Evolutionary conservation across 2,113 vertebrate genomes (phyloP).

Genomic region (Acrocephalus arundinaceus): DNA sequence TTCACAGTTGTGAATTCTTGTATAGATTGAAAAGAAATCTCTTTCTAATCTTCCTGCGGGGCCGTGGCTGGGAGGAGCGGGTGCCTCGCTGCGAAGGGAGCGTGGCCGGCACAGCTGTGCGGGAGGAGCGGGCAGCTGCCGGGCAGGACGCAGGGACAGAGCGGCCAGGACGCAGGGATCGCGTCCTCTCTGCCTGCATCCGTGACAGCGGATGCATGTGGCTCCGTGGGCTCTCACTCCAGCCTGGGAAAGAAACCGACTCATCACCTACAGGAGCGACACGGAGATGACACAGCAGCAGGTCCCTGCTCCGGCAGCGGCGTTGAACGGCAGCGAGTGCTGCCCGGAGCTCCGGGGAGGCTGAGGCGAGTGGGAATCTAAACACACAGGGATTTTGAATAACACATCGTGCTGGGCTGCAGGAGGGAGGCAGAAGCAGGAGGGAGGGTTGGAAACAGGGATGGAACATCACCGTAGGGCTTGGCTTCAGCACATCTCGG

Average conservation of each 20-base stretch:
- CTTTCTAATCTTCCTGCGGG: neutral
- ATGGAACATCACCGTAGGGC: rapidly evolving
- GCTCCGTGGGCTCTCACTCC: neutral
- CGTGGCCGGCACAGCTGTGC: neutral
- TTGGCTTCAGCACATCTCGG: neutral
- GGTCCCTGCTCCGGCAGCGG: neutral
- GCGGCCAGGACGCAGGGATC: neutral
- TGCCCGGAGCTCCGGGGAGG: neutral
- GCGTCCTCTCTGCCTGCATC: neutral
- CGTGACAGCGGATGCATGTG: rapidly evolving
- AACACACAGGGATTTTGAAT: rapidly evolving
- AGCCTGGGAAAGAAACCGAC: neutral
- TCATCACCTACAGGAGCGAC: neutral
- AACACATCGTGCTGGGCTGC: neutral
- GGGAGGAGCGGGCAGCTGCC: neutral
- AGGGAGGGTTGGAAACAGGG: neutral
- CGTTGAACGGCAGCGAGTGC: neutral
- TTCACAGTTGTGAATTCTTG: constrained; percentile 60
- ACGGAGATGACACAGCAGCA: neutral
- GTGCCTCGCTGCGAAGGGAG: neutral
- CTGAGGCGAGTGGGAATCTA: neutral
- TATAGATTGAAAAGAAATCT: constrained; percentile 30
- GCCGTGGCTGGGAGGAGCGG: neutral
- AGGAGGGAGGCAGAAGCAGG: neutral
- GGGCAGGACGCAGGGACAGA: neutral